These are phyloP conservation scores for Labrus mixtus DNA, from an alignment of 2,113 vertebrate species.

Conservation along the genomic window DNA sequence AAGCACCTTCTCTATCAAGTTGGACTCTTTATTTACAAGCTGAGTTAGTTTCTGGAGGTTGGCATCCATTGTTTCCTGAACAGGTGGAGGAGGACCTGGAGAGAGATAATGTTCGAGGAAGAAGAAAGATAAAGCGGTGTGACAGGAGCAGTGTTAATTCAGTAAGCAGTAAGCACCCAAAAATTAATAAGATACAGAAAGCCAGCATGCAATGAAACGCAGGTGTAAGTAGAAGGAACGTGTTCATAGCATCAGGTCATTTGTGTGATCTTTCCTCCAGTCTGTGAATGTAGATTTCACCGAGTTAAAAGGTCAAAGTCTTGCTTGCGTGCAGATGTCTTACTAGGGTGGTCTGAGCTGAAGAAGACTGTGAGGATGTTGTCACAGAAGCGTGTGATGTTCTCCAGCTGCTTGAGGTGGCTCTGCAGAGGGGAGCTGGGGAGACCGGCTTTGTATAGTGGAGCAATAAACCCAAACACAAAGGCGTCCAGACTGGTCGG, in stretches of 20 bases:
- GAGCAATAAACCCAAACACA: slow-evolving; percentile 94
- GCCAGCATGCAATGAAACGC: slow-evolving; percentile 22
- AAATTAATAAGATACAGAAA: slow-evolving; percentile 17
- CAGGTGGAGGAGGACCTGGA: slow-evolving; percentile 87
- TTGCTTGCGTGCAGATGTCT: slow-evolving; percentile 35
- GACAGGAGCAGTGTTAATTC: slow-evolving; percentile 16
- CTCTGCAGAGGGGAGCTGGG: slow-evolving; percentile 92
- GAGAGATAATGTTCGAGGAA: slow-evolving; percentile 63
- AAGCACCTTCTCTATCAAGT: slow-evolving; percentile 99
- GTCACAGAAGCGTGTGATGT: slow-evolving; percentile 93
- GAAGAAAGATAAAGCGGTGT: slow-evolving; percentile 22
- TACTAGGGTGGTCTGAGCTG: slow-evolving; percentile 85
- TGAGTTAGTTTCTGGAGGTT: slow-evolving; percentile 99
- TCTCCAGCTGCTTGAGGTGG: slow-evolving; percentile 93
- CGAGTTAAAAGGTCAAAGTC: slow-evolving; percentile 1
- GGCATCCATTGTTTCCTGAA: slow-evolving; percentile 93
- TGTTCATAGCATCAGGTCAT: slow-evolving; percentile 42
- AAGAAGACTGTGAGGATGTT: slow-evolving; percentile 91
- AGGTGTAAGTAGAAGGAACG: slow-evolving; percentile 19
- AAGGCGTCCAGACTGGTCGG: slow-evolving; percentile 97
- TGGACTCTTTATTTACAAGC: slow-evolving; percentile 99
- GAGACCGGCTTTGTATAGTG: slow-evolving; percentile 91
- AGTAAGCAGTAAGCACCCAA: not conserved
- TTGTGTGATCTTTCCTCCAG: not conserved
- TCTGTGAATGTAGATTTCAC: not conserved